These are phyloP conservation scores for Mamestra configurata DNA, from an alignment of 1,140 invertebrate species.

Conservation along the genomic window DNA sequence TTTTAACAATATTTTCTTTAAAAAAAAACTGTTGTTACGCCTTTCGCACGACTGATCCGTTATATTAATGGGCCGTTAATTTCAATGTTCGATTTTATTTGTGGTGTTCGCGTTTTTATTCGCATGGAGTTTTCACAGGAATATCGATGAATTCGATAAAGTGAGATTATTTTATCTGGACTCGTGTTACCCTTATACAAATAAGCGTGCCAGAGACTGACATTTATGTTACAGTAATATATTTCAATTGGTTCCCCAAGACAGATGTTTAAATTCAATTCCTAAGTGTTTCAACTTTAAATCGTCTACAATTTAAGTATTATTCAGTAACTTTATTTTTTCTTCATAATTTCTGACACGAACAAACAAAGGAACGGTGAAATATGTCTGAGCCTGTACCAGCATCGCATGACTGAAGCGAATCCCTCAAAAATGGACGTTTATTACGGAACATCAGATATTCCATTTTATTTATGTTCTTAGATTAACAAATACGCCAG, in stretches of 20 bases:
- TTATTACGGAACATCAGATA: constrained; percentile 26
- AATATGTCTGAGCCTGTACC: not conserved
- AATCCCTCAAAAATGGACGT: constrained; percentile 43
- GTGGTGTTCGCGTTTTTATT: not conserved
- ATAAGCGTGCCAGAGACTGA: not conserved
- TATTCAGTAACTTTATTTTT: not conserved
- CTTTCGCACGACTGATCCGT: not conserved
- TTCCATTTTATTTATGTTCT: not conserved
- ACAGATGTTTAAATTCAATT: not conserved
- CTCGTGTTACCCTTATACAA: not conserved
- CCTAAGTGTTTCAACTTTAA: not conserved
- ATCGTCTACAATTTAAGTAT: not conserved
- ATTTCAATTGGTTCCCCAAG: not conserved
- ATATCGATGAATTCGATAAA: not conserved
- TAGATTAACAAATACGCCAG: constrained; percentile 10
- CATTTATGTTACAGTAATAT: not conserved
- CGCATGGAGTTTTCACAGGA: not conserved
- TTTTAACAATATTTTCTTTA: too few relatives aligned
- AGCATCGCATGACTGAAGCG: constrained; percentile 24
- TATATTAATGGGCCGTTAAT: not conserved
- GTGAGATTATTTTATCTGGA: not conserved
- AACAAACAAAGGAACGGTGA: not conserved
- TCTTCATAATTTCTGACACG: not conserved
- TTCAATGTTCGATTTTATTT: constrained; percentile 13
- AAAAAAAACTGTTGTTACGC: too few relatives aligned